These are phyloP conservation scores for Chitala chitala DNA, from an alignment of 2,113 vertebrate genomes.

Conservation along the genomic window DNA sequence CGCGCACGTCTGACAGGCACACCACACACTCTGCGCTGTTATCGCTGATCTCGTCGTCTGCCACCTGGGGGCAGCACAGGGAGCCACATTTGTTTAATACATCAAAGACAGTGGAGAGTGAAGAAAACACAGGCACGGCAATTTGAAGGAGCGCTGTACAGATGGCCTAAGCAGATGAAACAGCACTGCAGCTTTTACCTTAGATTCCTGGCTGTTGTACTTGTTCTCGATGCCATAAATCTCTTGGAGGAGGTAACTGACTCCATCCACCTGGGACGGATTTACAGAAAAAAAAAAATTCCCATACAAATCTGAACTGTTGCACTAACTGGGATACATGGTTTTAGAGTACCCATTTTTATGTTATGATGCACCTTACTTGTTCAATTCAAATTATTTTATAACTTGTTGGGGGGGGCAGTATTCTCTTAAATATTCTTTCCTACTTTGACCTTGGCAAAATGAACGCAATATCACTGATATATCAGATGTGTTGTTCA, in stretches of 20 bases:
- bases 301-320: background rate
- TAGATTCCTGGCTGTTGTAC: slow-evolving; percentile 90
- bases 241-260: slow-evolving; percentile 96
- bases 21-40: slow-evolving; percentile 97
- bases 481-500: too few species aligned
- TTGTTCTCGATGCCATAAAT: slow-evolving; percentile 99
- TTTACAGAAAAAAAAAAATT: background rate
- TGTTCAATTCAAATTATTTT: too few species aligned
- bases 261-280: slow-evolving; percentile 86
- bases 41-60: slow-evolving; percentile 91
- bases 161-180: background rate
- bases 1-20: slow-evolving; percentile 89
- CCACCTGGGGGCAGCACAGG: slow-evolving; percentile 61
- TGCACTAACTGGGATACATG: background rate
- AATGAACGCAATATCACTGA: too few species aligned
- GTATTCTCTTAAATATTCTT: too few species aligned
- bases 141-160: background rate
- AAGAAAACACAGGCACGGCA: background rate
- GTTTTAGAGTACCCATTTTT: too few species aligned
- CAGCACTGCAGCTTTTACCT: slow-evolving; percentile 57
- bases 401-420: too few species aligned
- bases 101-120: background rate
- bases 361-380: too few species aligned
- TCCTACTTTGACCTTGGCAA: too few species aligned
- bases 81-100: background rate